A percentile compares a stretch with the other conserved stretches of the same genome.
Evolutionary conservation across 2,797 vertebrate species (phyloP).

Genomic region (Liparis tanakae): DNA sequence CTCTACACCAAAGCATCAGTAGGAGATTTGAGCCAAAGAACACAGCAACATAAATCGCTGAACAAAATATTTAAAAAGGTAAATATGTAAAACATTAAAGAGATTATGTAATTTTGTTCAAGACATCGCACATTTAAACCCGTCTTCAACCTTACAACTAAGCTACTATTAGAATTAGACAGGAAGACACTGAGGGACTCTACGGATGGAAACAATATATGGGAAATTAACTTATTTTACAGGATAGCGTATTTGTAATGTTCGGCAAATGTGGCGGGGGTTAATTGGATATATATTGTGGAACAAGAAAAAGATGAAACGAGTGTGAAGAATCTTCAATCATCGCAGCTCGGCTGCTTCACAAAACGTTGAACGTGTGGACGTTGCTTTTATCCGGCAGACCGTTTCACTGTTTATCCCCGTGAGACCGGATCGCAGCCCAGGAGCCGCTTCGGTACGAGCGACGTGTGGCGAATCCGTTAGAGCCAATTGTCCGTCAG

Average conservation of each 20-base stretch:
- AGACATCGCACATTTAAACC: not conserved
- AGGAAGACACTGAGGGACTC: not conserved
- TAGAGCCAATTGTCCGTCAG: conserved; percentile 56
- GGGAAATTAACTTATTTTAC: not conserved
- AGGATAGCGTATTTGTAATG: not conserved
- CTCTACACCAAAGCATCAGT: no score
- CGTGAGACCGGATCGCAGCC: conserved; percentile 46
- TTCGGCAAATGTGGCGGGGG: not conserved
- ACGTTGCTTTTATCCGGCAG: conserved; percentile 50
- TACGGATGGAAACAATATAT: not conserved
- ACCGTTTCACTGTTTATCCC: conserved; percentile 51
- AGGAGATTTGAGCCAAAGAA: no score
- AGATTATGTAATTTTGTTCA: not conserved
- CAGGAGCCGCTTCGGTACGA: conserved; percentile 52
- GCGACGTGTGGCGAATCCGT: conserved; percentile 58
- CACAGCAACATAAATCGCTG: no score
- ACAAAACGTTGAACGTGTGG: conserved; percentile 34
- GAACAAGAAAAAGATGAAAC: conserved; percentile 39
- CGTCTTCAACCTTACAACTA: not conserved
- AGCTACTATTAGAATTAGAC: not conserved
- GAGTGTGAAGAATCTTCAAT: conserved; percentile 32
- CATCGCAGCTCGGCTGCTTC: conserved; percentile 39
- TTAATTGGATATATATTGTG: conserved; percentile 12
- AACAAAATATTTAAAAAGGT: no score
- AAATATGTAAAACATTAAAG: not conserved